These are phyloP conservation scores for Apostichopus californicus DNA, from an alignment of 35 echinoderm and acorn worm genomes.

Conservation along the genomic window DNA sequence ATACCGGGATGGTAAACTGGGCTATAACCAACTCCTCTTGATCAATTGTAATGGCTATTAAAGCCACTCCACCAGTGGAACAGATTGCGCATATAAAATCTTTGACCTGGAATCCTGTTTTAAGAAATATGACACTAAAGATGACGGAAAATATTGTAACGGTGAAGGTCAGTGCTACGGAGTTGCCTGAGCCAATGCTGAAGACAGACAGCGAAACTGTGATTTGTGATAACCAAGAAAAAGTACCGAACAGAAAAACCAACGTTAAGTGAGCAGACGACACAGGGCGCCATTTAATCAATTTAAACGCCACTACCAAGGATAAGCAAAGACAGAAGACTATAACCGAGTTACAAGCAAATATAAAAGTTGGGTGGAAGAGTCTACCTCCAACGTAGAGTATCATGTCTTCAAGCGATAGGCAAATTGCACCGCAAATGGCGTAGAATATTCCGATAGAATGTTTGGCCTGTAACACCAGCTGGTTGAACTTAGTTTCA, in stretches of 20 bases:
- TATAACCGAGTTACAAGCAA: not conserved
- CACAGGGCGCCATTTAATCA: not conserved
- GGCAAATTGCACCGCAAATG: not conserved
- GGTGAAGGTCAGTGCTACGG: not conserved
- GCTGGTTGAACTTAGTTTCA: no score
- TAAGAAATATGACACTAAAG: not conserved
- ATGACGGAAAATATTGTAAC: not conserved
- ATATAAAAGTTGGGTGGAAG: not conserved
- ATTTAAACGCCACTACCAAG: not conserved
- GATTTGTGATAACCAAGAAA: not conserved
- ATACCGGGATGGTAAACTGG: not conserved
- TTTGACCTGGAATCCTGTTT: not conserved
- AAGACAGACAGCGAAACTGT: not conserved
- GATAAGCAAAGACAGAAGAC: not conserved
- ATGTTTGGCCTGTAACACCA: no score
- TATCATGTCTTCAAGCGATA: not conserved
- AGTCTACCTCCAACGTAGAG: not conserved
- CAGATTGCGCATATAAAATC: not conserved
- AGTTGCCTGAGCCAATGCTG: conserved; percentile 9
- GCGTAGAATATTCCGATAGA: not conserved
- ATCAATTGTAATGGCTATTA: not conserved
- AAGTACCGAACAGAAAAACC: not conserved
- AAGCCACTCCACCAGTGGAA: conserved; percentile 2
- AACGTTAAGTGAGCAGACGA: not conserved
- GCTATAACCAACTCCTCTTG: not conserved